Percentiles rank a stretch among this genome's conserved stretches.
phyloP scores from a whole-genome alignment of 2,888 invertebrate species.

The Plagiodera versicolora region DNA sequence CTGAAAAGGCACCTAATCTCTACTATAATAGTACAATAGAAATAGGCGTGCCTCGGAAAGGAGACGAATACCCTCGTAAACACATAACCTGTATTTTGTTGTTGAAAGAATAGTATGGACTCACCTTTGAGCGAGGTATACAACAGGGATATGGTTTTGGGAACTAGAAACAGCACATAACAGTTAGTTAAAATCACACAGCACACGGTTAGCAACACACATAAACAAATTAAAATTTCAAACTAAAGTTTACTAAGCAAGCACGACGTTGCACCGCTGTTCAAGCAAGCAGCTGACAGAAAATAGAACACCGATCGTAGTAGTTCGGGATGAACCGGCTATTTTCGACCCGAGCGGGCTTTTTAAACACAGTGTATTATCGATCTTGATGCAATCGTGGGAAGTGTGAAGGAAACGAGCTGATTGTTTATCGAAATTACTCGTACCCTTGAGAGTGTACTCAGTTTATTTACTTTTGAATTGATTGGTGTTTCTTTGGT shows the following conservation, averaged over 20 bases:
- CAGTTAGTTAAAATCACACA: conserved; percentile 42
- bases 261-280: conserved; percentile 63
- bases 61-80: conserved; percentile 24
- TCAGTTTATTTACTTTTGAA: conserved; percentile 25
- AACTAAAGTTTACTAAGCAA: conserved; percentile 56
- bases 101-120: conserved; percentile 11
- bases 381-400: conserved; percentile 40
- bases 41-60: conserved; percentile 45
- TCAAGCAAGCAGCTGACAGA: conserved; percentile 72
- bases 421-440: conserved; percentile 44
- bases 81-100: conserved; percentile 23
- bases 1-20: background rate
- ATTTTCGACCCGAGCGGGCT: conserved; percentile 41
- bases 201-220: conserved; percentile 54
- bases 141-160: conserved; percentile 37
- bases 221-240: conserved; percentile 54
- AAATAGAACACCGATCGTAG: conserved; percentile 45
- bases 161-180: conserved; percentile 41
- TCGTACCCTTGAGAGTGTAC: conserved; percentile 39
- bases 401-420: conserved; percentile 28
- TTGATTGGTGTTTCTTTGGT: conserved; percentile 24
- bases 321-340: conserved; percentile 24
- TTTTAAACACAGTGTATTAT: conserved; percentile 52
- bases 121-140: conserved; percentile 41
- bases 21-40: conserved; percentile 12